Conservation (phyloP, 2,113 vertebrate species). For the Motacilla alba region DNA sequence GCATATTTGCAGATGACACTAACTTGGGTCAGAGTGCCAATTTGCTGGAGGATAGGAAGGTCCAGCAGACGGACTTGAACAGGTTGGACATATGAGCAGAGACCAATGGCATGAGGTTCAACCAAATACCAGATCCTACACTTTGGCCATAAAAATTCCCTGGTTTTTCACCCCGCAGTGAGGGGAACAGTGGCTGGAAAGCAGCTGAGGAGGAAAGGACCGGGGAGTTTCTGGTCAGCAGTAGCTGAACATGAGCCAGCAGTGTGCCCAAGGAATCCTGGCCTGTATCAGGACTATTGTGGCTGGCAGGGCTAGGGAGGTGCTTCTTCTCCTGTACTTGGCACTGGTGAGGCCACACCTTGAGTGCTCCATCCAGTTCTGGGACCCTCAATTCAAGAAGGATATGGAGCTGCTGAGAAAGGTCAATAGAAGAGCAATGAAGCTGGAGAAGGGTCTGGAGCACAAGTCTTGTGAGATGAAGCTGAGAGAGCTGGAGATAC, state of each 20-base stretch:
- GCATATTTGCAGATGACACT: background rate
- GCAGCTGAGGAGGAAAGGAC: fast-evolving
- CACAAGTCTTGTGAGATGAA: background rate
- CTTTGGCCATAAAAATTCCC: background rate
- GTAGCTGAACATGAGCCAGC: background rate
- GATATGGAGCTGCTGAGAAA: background rate
- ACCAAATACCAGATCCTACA: background rate
- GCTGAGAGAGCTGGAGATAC: background rate
- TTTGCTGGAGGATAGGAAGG: background rate
- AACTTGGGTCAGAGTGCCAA: background rate
- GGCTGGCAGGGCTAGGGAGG: background rate
- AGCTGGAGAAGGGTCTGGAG: background rate
- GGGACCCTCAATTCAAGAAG: background rate
- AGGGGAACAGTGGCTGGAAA: background rate
- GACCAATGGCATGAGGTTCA: background rate
- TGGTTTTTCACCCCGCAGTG: fast-evolving
- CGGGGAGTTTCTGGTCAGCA: background rate
- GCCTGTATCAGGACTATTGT: background rate
- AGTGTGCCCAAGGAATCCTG: background rate
- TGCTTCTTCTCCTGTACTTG: background rate
- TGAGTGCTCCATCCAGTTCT: fast-evolving
- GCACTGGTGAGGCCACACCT: background rate
- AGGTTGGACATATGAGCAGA: background rate
- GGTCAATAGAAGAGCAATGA: background rate
- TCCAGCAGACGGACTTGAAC: background rate